Base-by-base conservation (phyloP, 2,888 invertebrate genomes). In the Laspeyria flexula region DNA sequence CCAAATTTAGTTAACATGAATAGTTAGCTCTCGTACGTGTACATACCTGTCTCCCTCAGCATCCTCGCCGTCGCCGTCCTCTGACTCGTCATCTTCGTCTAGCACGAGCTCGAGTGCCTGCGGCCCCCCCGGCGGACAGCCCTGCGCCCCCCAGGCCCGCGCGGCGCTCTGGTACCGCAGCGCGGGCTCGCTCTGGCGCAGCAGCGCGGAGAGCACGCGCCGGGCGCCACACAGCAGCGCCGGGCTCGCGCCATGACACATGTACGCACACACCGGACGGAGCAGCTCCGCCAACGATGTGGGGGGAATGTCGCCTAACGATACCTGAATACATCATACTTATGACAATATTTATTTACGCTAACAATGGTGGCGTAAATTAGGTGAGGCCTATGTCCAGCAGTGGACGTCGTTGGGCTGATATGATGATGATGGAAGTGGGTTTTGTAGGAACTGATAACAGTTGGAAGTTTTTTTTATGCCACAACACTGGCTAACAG, bases 121-220 rank as follows among this genome's bases (percentile, higher is more conserved):
- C 0, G 96, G 95, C 1, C 92, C 94, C 3, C 94, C 94, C 1
- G 91, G 94, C 0, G 96, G 96, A 75, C 96, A 97, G 0, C 96
- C 96, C 93, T 95, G 94, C 94, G 82, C 67, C 79, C 93, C 93
- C 96, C 96, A 96, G 3, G 95, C 96, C 23, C 92, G 75, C 46
- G 95, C 95, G 5, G 67, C 75, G 0, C 77, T 71, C 4, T 67
- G 62, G 46, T 88, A 86, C 37, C 44, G 38, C 3, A 85, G 55
- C 0, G 85, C 88, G 0, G 29, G 76, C 90, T 95, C 94, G 29
- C 96, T 95, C 84, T 97, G 97, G 10, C 94, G 88, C 46, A 97
- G 90, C 48, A 97, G 88, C 74, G 95, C 94, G 15, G 94, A 93
- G 63, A 97, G 95, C 38, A 97, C 88, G 39, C 94, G 86, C 29